Conservation (phyloP, 2,797 vertebrate genomes). For the Melopsittacus undulatus region DNA sequence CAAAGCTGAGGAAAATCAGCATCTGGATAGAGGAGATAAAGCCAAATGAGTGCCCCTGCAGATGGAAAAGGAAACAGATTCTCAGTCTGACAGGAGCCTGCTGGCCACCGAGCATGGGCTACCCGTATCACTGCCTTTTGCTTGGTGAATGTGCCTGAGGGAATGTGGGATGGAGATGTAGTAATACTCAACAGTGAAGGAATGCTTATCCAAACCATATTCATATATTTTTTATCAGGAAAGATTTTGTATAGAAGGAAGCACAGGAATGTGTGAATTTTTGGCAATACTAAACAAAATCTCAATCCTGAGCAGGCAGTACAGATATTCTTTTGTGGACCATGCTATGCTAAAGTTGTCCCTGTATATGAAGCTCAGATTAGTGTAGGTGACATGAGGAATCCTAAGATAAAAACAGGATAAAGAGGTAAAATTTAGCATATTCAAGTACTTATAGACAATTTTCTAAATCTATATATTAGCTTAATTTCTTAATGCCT, state of each 20-base stretch:
- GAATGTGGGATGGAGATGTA: fast-evolving
- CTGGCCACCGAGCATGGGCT: neutral
- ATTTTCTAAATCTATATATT: neutral
- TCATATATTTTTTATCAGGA: neutral
- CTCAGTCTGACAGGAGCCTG: neutral
- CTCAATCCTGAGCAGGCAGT: neutral
- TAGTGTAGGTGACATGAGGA: neutral
- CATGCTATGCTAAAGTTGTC: neutral
- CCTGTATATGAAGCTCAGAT: neutral
- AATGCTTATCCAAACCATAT: neutral
- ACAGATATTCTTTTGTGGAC: neutral
- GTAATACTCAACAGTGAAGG: neutral
- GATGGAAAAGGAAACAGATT: conserved; percentile 15
- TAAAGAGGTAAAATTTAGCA: neutral
- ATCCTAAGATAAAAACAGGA: neutral
- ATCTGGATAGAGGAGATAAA: conserved; percentile 47
- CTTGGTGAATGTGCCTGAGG: neutral
- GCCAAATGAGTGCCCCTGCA: conserved; percentile 16
- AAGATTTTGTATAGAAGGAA: neutral
- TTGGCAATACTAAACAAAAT: neutral
- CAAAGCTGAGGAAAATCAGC: conserved; percentile 26
- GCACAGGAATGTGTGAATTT: neutral
- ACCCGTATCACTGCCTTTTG: neutral
- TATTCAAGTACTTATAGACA: neutral
- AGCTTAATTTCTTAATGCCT: neutral